Evolutionary conservation across 2,888 invertebrate genomes (phyloP).

Genomic region (Schrankia costaestrigalis): DNA sequence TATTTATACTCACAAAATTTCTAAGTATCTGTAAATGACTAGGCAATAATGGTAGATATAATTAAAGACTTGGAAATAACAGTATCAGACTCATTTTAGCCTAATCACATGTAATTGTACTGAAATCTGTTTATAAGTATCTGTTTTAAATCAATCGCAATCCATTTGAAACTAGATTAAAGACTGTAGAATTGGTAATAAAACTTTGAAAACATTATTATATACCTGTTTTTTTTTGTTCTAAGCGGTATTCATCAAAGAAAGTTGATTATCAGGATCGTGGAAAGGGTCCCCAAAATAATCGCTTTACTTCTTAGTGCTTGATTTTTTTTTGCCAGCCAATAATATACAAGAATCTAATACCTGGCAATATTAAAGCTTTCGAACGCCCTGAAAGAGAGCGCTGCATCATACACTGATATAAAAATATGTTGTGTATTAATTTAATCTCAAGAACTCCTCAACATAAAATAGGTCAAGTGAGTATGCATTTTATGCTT

Average conservation of each 20-base stretch:
- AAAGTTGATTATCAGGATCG: too few relatives aligned
- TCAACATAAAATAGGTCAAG: too few relatives aligned
- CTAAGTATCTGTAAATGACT: slow-evolving; percentile 30
- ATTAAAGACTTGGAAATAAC: slow-evolving; percentile 36
- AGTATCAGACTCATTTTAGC: slow-evolving; percentile 48
- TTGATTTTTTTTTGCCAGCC: too few relatives aligned
- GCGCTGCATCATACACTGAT: too few relatives aligned
- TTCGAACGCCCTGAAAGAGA: too few relatives aligned
- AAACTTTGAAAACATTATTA: slow-evolving; percentile 52
- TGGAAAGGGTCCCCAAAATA: too few relatives aligned
- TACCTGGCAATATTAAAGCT: too few relatives aligned
- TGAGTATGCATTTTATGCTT: too few relatives aligned
- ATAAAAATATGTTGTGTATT: too few relatives aligned
- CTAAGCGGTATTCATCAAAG: background rate
- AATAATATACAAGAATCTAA: too few relatives aligned
- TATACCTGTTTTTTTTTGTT: slow-evolving; percentile 20
- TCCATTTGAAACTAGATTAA: slow-evolving; percentile 58
- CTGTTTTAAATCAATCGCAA: slow-evolving; percentile 55
- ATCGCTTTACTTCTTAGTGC: too few relatives aligned
- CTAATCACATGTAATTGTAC: slow-evolving; percentile 46
- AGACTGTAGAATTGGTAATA: slow-evolving; percentile 73
- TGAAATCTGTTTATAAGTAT: slow-evolving; percentile 48
- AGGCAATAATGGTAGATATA: slow-evolving; percentile 37
- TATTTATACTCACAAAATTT: slow-evolving; percentile 48
- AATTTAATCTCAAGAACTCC: too few relatives aligned